Percentiles rank a stretch among this genome's conserved stretches.
Conservation (phyloP, 2,113 vertebrate genomes). For the Athene cunicularia region DNA sequence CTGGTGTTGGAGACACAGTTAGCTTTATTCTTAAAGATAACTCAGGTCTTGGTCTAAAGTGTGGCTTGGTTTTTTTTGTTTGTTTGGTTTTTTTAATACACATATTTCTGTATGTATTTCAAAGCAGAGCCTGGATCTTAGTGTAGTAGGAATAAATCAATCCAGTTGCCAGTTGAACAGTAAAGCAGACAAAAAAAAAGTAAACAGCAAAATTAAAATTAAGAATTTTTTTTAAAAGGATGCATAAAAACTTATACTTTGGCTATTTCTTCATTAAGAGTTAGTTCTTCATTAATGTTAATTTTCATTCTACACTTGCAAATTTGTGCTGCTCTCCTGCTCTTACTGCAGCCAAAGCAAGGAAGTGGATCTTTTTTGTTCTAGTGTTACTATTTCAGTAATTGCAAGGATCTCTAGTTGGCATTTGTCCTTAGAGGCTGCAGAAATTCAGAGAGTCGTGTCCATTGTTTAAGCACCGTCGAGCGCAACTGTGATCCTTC, state of each 20-base stretch:
- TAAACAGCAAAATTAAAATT: neutral
- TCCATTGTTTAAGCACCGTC: rapidly evolving
- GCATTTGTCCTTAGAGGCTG: neutral
- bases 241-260: neutral
- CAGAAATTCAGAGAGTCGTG: neutral
- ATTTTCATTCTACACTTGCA: neutral
- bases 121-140: neutral
- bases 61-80: neutral
- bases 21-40: neutral
- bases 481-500: neutral
- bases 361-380: neutral
- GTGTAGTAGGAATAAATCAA: neutral
- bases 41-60: neutral
- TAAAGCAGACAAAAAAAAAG: neutral
- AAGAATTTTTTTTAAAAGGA: neutral
- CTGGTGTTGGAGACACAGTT: neutral
- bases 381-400: neutral
- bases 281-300: neutral
- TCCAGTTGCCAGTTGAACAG: neutral
- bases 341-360: neutral
- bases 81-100: neutral
- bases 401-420: neutral
- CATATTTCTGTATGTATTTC: neutral
- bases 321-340: neutral
- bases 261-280: neutral